A percentile compares a stretch with the other conserved stretches of the same genome.
Conservation (phyloP, 2,113 vertebrate species). For the Felis chaus region DNA sequence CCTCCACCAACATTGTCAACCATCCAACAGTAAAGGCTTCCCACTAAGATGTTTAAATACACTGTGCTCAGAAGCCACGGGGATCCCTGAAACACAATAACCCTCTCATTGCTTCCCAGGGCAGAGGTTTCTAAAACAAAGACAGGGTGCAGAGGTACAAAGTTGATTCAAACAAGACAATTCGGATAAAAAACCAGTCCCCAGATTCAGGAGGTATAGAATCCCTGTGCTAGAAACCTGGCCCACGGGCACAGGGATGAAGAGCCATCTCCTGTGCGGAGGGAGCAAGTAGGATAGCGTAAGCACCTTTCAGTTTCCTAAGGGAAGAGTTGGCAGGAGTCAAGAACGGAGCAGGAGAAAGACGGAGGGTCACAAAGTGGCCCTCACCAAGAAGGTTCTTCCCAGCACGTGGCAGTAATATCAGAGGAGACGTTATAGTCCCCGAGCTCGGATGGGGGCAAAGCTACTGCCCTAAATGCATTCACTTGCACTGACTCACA, state of each 20-base stretch:
- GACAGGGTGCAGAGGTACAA: not conserved
- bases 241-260: not conserved
- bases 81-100: not conserved
- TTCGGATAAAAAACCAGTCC: not conserved
- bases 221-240: not conserved
- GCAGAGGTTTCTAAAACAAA: constrained; percentile 19
- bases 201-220: not conserved
- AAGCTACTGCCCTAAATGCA: not conserved
- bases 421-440: not conserved
- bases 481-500: too few relatives aligned
- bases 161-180: not conserved
- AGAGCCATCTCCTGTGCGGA: not conserved
- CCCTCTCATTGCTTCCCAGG: not conserved
- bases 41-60: not conserved
- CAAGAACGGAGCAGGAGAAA: not conserved
- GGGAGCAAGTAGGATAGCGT: too few relatives aligned
- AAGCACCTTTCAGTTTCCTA: not conserved
- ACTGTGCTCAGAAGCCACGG: not conserved
- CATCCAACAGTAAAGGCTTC: not conserved
- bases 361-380: not conserved
- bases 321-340: not conserved
- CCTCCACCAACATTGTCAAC: not conserved
- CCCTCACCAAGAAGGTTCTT: not conserved
- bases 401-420: not conserved
- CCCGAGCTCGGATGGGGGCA: too few relatives aligned